phyloP scores from a whole-genome alignment of 2,888 invertebrate species.

The Sarcophaga variegata region DNA sequence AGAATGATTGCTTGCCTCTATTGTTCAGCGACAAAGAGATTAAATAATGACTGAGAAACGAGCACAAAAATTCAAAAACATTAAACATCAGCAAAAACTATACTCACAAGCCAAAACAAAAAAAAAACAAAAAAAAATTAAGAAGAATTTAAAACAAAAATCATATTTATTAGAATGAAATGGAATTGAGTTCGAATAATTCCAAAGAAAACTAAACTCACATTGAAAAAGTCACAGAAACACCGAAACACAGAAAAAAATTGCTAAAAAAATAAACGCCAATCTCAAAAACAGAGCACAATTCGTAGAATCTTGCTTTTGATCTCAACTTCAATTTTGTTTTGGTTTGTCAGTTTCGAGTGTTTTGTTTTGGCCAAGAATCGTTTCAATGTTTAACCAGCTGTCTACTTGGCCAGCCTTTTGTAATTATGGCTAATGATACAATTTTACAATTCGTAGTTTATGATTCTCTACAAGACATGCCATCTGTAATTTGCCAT shows the following conservation, averaged over 20 bases:
- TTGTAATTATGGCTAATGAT: slow-evolving; percentile 32
- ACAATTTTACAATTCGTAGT: neutral
- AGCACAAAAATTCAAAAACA: neutral
- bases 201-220: slow-evolving; percentile 12
- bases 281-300: slow-evolving; percentile 2
- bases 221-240: neutral
- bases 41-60: no score
- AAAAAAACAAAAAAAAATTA: neutral
- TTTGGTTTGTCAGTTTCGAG: neutral
- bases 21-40: neutral
- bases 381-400: slow-evolving; percentile 17
- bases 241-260: neutral
- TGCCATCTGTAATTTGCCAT: neutral
- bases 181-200: slow-evolving; percentile 35
- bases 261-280: slow-evolving; percentile 1
- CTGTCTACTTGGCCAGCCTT: slow-evolving; percentile 12
- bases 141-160: slow-evolving; percentile 11
- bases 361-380: neutral
- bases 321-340: slow-evolving; percentile 23
- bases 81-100: slow-evolving; percentile 25
- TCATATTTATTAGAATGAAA: slow-evolving; percentile 46
- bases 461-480: slow-evolving; percentile 15
- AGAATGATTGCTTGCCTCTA: slow-evolving; percentile 35
- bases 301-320: neutral
- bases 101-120: slow-evolving; percentile 12